These are phyloP conservation scores for Elmis aenea DNA, from an alignment of 2,888 invertebrate genomes.

Conservation along the genomic window DNA sequence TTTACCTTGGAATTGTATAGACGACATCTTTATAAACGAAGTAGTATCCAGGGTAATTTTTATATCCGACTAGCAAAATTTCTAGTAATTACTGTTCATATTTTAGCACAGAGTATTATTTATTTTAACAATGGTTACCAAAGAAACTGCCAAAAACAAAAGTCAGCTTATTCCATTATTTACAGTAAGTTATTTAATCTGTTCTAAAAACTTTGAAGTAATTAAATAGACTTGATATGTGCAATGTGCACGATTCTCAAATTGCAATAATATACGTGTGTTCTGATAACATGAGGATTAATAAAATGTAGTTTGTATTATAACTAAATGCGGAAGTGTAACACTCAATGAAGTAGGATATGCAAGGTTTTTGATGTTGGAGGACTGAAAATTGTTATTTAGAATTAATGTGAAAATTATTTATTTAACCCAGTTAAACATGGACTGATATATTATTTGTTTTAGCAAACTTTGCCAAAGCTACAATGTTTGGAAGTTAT, in stretches of 20 bases:
- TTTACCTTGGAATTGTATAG: conserved; percentile 38
- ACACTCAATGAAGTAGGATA: too few relatives aligned
- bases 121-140: conserved; percentile 42
- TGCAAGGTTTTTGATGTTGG: too few relatives aligned
- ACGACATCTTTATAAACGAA: conserved; percentile 47
- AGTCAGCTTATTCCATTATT: conserved; percentile 37
- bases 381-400: too few relatives aligned
- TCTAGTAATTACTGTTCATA: conserved; percentile 1
- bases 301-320: too few relatives aligned
- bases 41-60: conserved; percentile 43
- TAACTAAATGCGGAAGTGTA: too few relatives aligned
- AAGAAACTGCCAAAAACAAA: conserved; percentile 26
- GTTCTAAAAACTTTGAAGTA: too few relatives aligned
- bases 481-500: conserved; percentile 42
- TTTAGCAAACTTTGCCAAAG: conserved; percentile 41
- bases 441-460: too few relatives aligned
- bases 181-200: conserved; percentile 34
- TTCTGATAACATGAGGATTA: too few relatives aligned
- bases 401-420: conserved; percentile 2
- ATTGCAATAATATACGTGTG: too few relatives aligned
- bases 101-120: conserved; percentile 45
- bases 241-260: too few relatives aligned
- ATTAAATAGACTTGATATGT: too few relatives aligned
- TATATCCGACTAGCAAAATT: neutral
- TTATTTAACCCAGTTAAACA: too few relatives aligned